Evolutionary conservation across 2,797 vertebrate species (phyloP).

Genomic region (Okamejei kenojei): DNA sequence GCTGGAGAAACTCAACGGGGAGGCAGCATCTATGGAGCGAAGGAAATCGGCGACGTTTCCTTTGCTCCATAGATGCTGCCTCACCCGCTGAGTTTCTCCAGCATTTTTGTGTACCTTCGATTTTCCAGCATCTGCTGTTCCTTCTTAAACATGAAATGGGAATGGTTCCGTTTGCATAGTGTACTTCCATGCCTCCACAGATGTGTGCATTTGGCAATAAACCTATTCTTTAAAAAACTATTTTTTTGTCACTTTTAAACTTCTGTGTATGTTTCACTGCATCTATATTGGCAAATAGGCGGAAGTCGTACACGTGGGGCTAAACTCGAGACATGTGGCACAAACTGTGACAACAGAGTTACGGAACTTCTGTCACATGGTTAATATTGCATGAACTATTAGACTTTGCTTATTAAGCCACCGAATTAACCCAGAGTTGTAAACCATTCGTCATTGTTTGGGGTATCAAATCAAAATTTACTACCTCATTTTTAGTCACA

Average conservation of each 20-base stretch:
- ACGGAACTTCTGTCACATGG: neutral
- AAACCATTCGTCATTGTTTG: neutral
- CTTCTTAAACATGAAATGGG: too few species aligned
- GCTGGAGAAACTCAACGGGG: too few species aligned
- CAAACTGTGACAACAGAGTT: neutral
- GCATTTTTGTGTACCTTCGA: too few species aligned
- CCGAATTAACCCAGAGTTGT: neutral
- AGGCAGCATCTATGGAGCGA: too few species aligned
- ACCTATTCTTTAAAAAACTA: too few species aligned
- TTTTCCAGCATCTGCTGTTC: too few species aligned
- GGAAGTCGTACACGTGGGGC: neutral
- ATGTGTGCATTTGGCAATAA: neutral
- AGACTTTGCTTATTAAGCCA: neutral
- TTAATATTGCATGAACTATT: neutral
- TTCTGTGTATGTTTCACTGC: neutral
- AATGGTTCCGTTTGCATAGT: neutral
- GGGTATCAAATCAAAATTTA: neutral
- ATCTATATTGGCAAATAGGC: neutral
- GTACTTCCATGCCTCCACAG: neutral
- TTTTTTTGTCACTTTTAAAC: neutral
- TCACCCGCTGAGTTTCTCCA: too few species aligned
- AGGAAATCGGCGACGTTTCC: too few species aligned
- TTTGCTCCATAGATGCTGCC: too few species aligned
- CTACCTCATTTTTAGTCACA: neutral
- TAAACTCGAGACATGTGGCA: neutral